Conservation (phyloP, 2,888 invertebrate genomes). For the Dolichopus griseipennis region DNA sequence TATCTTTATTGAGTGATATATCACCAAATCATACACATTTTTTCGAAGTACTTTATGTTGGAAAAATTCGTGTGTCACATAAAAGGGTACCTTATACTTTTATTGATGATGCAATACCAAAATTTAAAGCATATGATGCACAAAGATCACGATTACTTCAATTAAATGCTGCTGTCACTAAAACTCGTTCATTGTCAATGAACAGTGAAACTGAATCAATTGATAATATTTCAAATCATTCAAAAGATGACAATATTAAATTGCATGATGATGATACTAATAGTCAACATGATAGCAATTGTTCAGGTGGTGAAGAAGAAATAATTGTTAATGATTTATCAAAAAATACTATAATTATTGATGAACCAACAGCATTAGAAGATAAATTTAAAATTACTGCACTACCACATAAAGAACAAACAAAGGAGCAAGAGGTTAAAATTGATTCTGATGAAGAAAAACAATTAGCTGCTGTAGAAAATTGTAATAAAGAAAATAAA, state of each 20-base stretch:
- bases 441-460: slow-evolving; percentile 16
- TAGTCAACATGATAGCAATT: background rate
- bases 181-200: slow-evolving; percentile 36
- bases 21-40: slow-evolving; percentile 82
- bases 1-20: slow-evolving; percentile 51
- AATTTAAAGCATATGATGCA: slow-evolving; percentile 70
- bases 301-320: background rate
- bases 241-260: background rate
- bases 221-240: background rate
- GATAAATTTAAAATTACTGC: slow-evolving; percentile 7
- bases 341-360: background rate
- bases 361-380: background rate
- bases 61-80: slow-evolving; percentile 80
- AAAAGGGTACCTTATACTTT: slow-evolving; percentile 73
- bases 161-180: slow-evolving; percentile 22
- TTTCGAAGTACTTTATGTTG: slow-evolving; percentile 84
- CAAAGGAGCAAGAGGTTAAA: slow-evolving; percentile 23
- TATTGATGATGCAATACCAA: slow-evolving; percentile 82
- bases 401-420: background rate
- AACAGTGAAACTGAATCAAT: slow-evolving; percentile 29
- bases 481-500: slow-evolving; percentile 37
- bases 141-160: slow-evolving; percentile 50
- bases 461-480: slow-evolving; percentile 18
- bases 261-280: too few relatives aligned
- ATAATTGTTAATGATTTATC: slow-evolving; percentile 7